Evolutionary conservation across 2,888 invertebrate species (phyloP).

Genomic region (Selenia dentaria): DNA sequence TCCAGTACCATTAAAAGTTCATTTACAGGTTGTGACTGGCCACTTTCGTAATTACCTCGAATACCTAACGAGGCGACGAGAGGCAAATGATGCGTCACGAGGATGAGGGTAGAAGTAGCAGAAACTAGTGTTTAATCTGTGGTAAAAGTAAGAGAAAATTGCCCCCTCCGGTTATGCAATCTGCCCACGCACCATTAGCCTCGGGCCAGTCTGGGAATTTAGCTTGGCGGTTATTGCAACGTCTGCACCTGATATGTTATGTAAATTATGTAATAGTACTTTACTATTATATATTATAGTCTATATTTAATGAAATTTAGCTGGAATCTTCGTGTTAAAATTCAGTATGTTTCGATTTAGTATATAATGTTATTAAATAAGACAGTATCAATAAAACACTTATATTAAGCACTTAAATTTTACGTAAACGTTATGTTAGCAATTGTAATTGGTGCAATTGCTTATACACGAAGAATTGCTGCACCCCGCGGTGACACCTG

Average conservation of each 20-base stretch:
- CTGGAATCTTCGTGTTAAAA: no score
- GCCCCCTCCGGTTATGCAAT: slow-evolving; percentile 77
- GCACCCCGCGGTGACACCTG: no score
- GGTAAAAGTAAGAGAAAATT: slow-evolving; percentile 65
- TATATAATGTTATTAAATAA: no score
- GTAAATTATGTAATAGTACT: slow-evolving; percentile 29
- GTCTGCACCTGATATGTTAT: slow-evolving; percentile 55
- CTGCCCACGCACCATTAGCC: slow-evolving; percentile 71
- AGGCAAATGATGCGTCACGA: slow-evolving; percentile 67
- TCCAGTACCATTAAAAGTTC: slow-evolving; percentile 38
- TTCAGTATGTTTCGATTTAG: no score
- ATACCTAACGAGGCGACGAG: slow-evolving; percentile 55
- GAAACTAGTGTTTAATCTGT: background rate
- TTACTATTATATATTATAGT: slow-evolving; percentile 19
- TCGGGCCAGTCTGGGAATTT: slow-evolving; percentile 55
- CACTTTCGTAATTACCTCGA: slow-evolving; percentile 56
- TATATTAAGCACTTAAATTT: no score
- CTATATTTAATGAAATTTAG: no score
- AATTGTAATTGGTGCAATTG: no score
- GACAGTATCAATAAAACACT: no score
- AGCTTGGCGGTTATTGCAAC: slow-evolving; percentile 62
- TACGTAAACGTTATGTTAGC: no score
- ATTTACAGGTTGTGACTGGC: slow-evolving; percentile 54
- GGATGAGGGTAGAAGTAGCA: slow-evolving; percentile 40
- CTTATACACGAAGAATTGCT: no score